A percentile compares a stretch with the other conserved stretches of the same genome.
Conservation (phyloP, 2,113 vertebrate species). For the Neogobius melanostomus region DNA sequence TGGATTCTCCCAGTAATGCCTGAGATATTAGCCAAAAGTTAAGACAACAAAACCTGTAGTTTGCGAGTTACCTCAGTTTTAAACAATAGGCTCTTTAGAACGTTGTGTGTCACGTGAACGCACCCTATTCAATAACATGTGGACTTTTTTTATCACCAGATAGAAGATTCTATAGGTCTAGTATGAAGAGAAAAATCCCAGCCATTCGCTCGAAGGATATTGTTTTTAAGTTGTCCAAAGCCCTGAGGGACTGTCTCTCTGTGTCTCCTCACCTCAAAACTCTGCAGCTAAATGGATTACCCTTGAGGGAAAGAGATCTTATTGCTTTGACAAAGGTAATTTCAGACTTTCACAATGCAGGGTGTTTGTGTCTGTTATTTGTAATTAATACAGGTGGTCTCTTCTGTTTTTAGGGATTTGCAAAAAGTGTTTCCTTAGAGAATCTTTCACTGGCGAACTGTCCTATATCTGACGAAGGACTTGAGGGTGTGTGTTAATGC, state of each 20-base stretch:
- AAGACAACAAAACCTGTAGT: too few species aligned
- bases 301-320: constrained; percentile 88
- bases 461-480: constrained; percentile 87
- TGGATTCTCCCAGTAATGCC: too few species aligned
- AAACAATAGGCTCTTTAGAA: too few species aligned
- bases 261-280: constrained; percentile 81
- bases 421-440: constrained; percentile 81
- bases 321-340: constrained; percentile 84
- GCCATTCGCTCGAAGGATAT: constrained; percentile 85
- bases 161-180: constrained; percentile 72
- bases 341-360: neutral
- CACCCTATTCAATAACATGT: too few species aligned
- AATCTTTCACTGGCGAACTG: constrained; percentile 87
- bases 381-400: neutral
- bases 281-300: constrained; percentile 87
- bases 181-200: constrained; percentile 80
- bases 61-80: too few species aligned
- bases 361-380: neutral
- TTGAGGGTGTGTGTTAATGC: constrained; percentile 83
- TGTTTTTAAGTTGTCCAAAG: constrained; percentile 86
- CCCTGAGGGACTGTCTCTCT: constrained; percentile 84
- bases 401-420: constrained; percentile 81
- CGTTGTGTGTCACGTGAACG: too few species aligned
- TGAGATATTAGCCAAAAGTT: too few species aligned
- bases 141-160: constrained; percentile 40